Conservation (phyloP, 2,113 vertebrate genomes). For the Psettodes erumei region DNA sequence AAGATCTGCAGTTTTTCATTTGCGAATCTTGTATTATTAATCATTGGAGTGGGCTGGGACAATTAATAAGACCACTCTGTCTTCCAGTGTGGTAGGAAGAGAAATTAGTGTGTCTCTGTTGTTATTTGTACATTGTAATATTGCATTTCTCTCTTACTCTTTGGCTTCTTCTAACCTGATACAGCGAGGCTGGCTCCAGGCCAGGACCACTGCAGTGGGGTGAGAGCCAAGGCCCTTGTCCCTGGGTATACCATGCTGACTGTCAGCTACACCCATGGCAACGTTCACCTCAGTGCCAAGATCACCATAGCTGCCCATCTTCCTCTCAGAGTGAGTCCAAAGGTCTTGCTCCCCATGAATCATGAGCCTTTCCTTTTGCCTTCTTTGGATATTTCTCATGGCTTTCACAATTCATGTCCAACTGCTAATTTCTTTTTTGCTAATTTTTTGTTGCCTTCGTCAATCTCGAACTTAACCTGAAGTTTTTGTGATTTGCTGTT, state of each 20-base stretch:
- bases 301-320: constrained; percentile 91
- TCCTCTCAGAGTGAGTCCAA: constrained; percentile 87
- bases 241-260: constrained; percentile 86
- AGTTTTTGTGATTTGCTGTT: constrained; percentile 35
- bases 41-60: neutral
- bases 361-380: neutral
- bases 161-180: constrained; percentile 15
- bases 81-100: neutral
- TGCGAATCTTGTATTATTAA: constrained; percentile 26
- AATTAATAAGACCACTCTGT: constrained; percentile 12
- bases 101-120: constrained; percentile 27
- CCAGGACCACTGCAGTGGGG: constrained; percentile 87
- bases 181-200: constrained; percentile 86
- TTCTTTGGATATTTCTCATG: neutral
- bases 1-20: constrained; percentile 29
- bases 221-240: constrained; percentile 85
- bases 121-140: constrained; percentile 21
- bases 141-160: constrained; percentile 11
- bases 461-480: neutral
- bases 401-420: neutral
- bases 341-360: neutral
- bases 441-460: neutral
- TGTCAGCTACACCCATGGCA: constrained; percentile 89
- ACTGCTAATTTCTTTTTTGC: neutral
- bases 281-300: constrained; percentile 86